Evolutionary conservation across 2,888 invertebrate genomes (phyloP).

Genomic region (Apoderus coryli): DNA sequence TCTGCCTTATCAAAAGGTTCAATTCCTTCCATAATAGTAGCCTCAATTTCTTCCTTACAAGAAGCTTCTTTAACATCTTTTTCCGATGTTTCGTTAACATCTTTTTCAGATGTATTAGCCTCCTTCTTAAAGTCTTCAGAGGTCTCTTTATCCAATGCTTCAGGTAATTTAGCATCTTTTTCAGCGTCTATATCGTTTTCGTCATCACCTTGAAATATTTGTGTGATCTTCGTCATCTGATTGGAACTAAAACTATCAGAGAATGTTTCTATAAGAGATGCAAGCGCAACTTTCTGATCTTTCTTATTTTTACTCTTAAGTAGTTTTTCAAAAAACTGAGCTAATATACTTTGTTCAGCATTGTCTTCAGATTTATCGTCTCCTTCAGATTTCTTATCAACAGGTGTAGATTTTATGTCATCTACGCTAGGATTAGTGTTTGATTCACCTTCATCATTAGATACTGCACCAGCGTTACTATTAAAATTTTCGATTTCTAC

Average conservation of each 20-base stretch:
- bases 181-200: constrained; percentile 34
- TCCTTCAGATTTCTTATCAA: constrained; percentile 10
- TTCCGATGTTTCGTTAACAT: not conserved
- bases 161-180: constrained; percentile 5
- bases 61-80: not conserved
- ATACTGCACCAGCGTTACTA: too few species aligned
- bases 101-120: constrained; percentile 2
- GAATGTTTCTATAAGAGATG: constrained; percentile 23
- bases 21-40: too few species aligned
- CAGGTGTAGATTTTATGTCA: too few species aligned
- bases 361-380: constrained; percentile 14
- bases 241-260: constrained; percentile 21
- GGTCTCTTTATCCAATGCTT: too few species aligned
- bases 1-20: too few species aligned
- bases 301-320: constrained; percentile 22
- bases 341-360: constrained; percentile 22
- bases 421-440: too few species aligned
- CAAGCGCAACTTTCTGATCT: constrained; percentile 22
- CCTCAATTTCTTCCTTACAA: too few species aligned
- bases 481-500: too few species aligned
- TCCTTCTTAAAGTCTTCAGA: constrained; percentile 4
- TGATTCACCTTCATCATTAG: too few species aligned
- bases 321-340: constrained; percentile 23
- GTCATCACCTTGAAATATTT: constrained; percentile 41
- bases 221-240: constrained; percentile 40